These are phyloP conservation scores for Heteronetta atricapilla DNA, from an alignment of 2,113 vertebrate genomes.

Conservation along the genomic window DNA sequence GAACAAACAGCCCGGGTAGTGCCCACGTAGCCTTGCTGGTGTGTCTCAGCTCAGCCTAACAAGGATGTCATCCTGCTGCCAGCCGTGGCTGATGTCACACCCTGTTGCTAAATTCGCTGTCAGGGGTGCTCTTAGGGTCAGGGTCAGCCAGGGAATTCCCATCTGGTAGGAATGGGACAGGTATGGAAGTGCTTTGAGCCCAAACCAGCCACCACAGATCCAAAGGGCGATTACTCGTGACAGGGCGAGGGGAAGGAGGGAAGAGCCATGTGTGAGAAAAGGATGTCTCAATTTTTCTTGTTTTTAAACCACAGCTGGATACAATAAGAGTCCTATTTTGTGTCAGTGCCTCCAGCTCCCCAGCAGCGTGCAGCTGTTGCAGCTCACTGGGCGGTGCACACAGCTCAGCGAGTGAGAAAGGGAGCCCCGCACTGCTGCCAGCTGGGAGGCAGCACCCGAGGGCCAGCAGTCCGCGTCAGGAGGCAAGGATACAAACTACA, in stretches of 20 bases:
- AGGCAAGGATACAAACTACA: not conserved
- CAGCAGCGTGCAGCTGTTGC: not conserved
- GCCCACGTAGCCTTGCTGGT: accelerated
- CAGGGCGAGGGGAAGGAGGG: too few species aligned
- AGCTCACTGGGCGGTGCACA: not conserved
- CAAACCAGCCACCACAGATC: not conserved
- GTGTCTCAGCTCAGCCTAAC: not conserved
- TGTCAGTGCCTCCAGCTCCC: not conserved
- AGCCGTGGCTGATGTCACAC: not conserved
- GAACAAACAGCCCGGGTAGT: not conserved
- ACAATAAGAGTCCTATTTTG: not conserved
- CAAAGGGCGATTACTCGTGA: too few species aligned
- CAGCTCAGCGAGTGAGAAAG: not conserved
- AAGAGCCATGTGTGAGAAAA: not conserved
- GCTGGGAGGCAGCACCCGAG: not conserved
- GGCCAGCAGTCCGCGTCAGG: not conserved
- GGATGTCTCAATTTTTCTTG: too few species aligned
- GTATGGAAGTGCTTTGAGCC: not conserved
- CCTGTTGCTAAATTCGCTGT: not conserved
- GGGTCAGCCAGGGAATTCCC: not conserved
- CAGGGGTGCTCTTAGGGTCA: accelerated
- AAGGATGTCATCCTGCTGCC: not conserved
- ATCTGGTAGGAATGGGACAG: not conserved
- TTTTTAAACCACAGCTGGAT: not conserved
- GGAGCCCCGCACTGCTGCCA: not conserved